phyloP scores from a whole-genome alignment of 2,888 invertebrate genomes.

The Phragmatobia fuliginosa region DNA sequence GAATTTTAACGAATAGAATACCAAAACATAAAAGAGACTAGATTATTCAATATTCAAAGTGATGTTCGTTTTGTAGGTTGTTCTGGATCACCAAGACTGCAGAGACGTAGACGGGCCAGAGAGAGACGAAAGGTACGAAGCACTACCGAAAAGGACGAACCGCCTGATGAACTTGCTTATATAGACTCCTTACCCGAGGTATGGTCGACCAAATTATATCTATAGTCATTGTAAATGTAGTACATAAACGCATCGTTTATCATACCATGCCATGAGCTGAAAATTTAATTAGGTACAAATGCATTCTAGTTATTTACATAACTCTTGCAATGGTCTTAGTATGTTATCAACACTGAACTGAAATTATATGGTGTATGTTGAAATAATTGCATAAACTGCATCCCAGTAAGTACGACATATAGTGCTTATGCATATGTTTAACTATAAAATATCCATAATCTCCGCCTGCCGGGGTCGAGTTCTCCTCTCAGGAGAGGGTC shows the following conservation, averaged over 20 bases:
- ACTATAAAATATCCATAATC: too few relatives aligned
- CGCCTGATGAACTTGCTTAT: constrained; percentile 91
- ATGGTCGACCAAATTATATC: constrained; percentile 26
- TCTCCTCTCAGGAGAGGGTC: too few relatives aligned
- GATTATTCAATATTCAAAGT: background rate
- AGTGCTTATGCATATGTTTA: too few relatives aligned
- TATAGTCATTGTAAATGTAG: background rate
- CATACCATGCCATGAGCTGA: background rate
- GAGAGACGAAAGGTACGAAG: constrained; percentile 76
- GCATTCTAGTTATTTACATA: background rate
- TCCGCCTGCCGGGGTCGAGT: too few relatives aligned
- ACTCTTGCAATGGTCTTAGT: background rate
- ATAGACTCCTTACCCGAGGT: constrained; percentile 96
- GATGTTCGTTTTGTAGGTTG: constrained; percentile 72
- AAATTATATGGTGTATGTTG: too few relatives aligned
- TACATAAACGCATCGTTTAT: background rate
- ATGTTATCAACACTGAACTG: too few relatives aligned
- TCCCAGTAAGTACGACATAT: too few relatives aligned
- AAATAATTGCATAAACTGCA: too few relatives aligned
- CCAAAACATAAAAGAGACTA: too few relatives aligned
- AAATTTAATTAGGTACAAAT: background rate
- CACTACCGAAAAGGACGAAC: constrained; percentile 77
- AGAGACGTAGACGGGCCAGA: constrained; percentile 89
- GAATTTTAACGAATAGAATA: too few relatives aligned
- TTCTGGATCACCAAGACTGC: constrained; percentile 93